phyloP scores from a whole-genome alignment of 2,888 invertebrate genomes.

The Podabrus alpinus region DNA sequence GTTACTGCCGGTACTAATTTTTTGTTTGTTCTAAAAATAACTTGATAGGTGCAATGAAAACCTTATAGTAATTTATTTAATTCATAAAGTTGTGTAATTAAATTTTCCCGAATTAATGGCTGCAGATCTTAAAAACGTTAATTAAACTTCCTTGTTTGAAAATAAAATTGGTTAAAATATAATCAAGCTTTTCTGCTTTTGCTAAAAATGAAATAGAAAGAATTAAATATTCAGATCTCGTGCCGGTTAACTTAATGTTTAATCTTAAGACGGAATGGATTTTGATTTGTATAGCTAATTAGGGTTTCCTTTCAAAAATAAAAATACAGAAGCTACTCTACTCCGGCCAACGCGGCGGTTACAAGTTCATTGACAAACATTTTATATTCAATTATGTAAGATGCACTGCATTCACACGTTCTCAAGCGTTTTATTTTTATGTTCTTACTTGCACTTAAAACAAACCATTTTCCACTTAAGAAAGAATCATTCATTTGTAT shows the following conservation, averaged over 20 bases:
- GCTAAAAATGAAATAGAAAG: neutral
- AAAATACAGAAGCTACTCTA: neutral
- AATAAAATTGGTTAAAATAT: neutral
- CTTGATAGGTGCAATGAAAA: neutral
- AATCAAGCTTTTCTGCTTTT: neutral
- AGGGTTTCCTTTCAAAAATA: neutral
- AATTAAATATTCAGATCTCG: neutral
- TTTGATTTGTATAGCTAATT: neutral
- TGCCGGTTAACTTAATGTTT: neutral
- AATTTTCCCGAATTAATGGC: neutral
- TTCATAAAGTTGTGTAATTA: neutral
- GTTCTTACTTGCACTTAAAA: neutral
- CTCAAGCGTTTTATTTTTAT: neutral
- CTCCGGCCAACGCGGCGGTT: neutral
- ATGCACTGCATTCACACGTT: neutral
- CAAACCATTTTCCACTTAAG: neutral
- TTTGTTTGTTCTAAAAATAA: neutral
- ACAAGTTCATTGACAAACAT: neutral
- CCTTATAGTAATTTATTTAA: neutral
- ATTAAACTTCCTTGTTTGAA: neutral
- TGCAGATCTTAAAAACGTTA: neutral
- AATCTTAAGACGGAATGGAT: neutral
- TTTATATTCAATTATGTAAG: neutral
- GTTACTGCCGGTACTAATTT: neutral
- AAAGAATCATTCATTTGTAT: neutral